phyloP scores from a whole-genome alignment of 2,113 vertebrate genomes.

The Sakesphorus luctuosus region DNA sequence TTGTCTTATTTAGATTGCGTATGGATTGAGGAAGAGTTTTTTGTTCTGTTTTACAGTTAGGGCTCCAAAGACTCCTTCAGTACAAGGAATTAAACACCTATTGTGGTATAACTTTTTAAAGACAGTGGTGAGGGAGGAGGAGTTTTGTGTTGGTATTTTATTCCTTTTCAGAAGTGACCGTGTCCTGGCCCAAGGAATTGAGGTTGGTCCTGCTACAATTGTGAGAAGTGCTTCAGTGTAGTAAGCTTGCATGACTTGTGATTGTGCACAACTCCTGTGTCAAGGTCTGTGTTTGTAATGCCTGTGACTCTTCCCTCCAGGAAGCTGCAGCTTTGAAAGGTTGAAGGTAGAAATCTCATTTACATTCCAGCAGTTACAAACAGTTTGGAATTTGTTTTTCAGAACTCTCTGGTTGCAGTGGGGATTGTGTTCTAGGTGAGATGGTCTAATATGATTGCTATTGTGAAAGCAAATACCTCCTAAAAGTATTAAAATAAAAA shows the following conservation, averaged over 20 bases:
- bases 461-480: background rate
- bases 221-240: background rate
- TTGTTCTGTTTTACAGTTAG: background rate
- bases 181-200: background rate
- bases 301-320: background rate
- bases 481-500: background rate
- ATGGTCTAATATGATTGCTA: background rate
- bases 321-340: background rate
- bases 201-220: background rate
- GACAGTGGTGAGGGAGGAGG: background rate
- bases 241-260: background rate
- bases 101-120: background rate
- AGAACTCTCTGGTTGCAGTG: background rate
- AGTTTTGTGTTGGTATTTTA: background rate
- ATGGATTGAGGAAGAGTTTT: background rate
- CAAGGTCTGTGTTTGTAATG: background rate
- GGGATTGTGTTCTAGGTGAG: background rate
- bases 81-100: background rate
- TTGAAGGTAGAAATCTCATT: background rate
- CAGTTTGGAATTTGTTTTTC: background rate
- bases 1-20: background rate
- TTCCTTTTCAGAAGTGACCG: background rate
- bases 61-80: background rate
- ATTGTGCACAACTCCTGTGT: accelerated
- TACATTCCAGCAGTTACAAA: background rate